Evolutionary conservation across 2,113 vertebrate species (phyloP).

Genomic region (Nothocercus nigrocapillus): DNA sequence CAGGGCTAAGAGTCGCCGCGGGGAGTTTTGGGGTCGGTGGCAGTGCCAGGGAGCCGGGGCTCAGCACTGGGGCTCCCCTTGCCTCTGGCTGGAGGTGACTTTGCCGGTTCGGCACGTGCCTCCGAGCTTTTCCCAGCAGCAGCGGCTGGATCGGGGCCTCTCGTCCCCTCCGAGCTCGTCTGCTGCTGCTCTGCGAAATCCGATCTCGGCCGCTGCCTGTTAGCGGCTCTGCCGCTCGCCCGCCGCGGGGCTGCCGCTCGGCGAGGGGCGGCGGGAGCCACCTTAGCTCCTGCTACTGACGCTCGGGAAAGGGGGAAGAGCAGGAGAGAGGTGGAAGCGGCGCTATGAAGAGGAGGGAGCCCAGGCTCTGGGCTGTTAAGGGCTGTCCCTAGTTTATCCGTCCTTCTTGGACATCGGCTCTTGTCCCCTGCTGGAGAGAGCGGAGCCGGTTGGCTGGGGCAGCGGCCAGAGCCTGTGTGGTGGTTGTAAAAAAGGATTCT

Average conservation of each 20-base stretch:
- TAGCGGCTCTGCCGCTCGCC: background rate
- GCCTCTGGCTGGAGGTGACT: background rate
- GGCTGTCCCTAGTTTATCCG: accelerated
- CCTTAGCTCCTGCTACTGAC: background rate
- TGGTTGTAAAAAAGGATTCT: background rate
- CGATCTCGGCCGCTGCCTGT: accelerated
- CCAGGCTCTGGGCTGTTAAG: background rate
- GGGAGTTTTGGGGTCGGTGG: background rate
- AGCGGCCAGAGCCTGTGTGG: accelerated
- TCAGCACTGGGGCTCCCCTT: background rate
- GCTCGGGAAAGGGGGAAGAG: background rate
- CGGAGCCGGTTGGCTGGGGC: accelerated
- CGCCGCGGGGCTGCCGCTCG: background rate
- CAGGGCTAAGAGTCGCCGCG: background rate
- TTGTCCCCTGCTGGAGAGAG: accelerated
- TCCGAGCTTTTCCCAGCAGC: background rate
- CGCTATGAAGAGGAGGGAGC: background rate
- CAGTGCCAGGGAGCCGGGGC: background rate
- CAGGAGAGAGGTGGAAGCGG: background rate
- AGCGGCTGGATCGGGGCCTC: background rate
- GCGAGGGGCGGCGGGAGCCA: background rate
- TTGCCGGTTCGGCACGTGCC: accelerated
- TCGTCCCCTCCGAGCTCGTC: background rate
- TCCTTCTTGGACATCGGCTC: background rate
- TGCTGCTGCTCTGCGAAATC: background rate